Evolutionary conservation across 2,113 vertebrate species (phyloP), one percentile per base, ranked within the genome.

Genomic region (Brachypodius melanocephalos): DNA sequence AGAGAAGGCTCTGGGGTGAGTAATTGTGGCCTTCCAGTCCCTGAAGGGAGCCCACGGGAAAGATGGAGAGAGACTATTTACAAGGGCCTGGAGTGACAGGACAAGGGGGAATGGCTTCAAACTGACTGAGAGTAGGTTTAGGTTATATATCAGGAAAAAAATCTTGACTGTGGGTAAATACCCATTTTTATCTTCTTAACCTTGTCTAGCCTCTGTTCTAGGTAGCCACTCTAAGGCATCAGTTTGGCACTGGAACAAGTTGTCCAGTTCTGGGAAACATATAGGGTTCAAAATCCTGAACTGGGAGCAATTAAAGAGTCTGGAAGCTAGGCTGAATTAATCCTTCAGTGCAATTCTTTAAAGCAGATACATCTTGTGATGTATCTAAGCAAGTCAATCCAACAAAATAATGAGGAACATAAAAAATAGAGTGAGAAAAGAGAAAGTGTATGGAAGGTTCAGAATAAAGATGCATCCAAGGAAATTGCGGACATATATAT

Each of bases 21-120:
- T 6, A 7, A n/a, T 3, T 38, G 22, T 0, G 0, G 3, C 12
- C 8, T 46, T n/a, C 0, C 22, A 29, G 19, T 11, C 3, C 4
- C n/a, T 6, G 9, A 45, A 51, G 22, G 10, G 0, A 87, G 13
- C 5, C 32, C 1, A 29, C 9, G n/a, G 10, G 24, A 62, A 25
- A 62, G 16, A 20, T 6, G 29, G 28, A 38, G 12, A 46, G 10
- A 46, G 8, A 40, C 4, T 5, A 1, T n/a, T 52, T 36, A 4
- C 6, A 25, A 20, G 13, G 1, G 3, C 0, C 19, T 46, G 20
- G 10, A 62, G 1, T 31, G 10, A 48, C 22, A 32, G n/a, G 7
- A 34, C 7, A 62, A 14, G 5, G 2, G 3, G 10, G 5, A 62
- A 20, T 20, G 5, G 15, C 8, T 40, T 71, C 25, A 31, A 8